Evolutionary conservation across 1,140 invertebrate genomes (phyloP).

Genomic region (Vollenhovia emeryi): DNA sequence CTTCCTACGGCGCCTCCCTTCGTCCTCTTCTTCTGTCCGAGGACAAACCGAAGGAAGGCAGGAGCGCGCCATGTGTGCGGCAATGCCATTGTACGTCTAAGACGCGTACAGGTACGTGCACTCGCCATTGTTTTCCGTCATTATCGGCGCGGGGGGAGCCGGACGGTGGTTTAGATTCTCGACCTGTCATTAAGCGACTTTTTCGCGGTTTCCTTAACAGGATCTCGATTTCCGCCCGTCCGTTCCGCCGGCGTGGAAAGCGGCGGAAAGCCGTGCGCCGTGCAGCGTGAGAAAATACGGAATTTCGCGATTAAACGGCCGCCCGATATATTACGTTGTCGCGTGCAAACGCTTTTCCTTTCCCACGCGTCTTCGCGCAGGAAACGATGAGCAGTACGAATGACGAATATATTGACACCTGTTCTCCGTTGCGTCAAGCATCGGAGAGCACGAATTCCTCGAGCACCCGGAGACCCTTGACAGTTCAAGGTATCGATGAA

Average conservation of each 20-base stretch:
- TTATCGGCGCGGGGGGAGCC: constrained; percentile 67
- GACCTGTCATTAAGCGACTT: constrained; percentile 79
- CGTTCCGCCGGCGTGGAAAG: constrained; percentile 47
- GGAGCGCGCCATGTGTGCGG: constrained; percentile 79
- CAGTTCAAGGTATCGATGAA: constrained; percentile 42
- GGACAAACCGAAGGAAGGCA: constrained; percentile 54
- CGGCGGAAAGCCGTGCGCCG: constrained; percentile 67
- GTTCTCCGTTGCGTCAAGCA: constrained; percentile 55
- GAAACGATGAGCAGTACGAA: constrained; percentile 50
- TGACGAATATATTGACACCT: constrained; percentile 67
- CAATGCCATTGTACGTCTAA: constrained; percentile 72
- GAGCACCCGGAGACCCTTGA: constrained; percentile 25
- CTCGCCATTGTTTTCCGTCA: constrained; percentile 79
- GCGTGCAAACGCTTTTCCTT: constrained; percentile 51
- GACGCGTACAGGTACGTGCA: constrained; percentile 51
- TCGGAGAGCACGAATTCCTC: constrained; percentile 55
- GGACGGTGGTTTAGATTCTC: constrained; percentile 79
- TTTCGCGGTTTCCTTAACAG: constrained; percentile 77
- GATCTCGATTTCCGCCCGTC: constrained; percentile 69
- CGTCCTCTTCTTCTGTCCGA: constrained; percentile 39
- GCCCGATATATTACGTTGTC: constrained; percentile 36
- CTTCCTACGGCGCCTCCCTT: constrained; percentile 61
- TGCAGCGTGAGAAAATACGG: constrained; percentile 78
- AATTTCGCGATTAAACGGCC: constrained; percentile 66
- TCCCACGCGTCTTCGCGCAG: constrained; percentile 53